Conservation (phyloP, 2,797 vertebrate species). For the Sebastes taczanowskii region DNA sequence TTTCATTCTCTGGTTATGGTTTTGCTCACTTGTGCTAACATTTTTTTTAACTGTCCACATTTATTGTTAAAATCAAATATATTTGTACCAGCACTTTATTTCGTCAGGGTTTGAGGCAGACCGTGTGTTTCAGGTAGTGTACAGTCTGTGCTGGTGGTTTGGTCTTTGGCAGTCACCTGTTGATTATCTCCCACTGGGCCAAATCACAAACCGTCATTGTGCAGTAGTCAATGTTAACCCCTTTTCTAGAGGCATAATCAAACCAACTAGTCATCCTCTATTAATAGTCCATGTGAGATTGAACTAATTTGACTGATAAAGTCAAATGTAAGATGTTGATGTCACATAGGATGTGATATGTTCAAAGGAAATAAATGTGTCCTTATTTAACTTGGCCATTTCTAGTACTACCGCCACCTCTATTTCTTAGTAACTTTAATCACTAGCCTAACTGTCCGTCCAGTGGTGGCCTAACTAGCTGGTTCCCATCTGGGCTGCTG, state of each 20-base stretch:
- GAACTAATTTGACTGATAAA: constrained; percentile 53
- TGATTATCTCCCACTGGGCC: constrained; percentile 65
- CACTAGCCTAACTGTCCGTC: constrained; percentile 70
- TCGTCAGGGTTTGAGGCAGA: constrained; percentile 74
- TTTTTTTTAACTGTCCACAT: constrained; percentile 65
- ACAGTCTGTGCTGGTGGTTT: constrained; percentile 67
- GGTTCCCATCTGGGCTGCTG: constrained; percentile 66
- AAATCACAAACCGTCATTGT: constrained; percentile 66
- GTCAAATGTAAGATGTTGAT: constrained; percentile 57
- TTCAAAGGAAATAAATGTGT: constrained; percentile 67
- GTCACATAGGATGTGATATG: constrained; percentile 65
- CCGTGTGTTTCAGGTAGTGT: constrained; percentile 69
- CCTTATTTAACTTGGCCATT: constrained; percentile 69
- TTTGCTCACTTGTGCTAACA: constrained; percentile 36
- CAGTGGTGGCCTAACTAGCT: constrained; percentile 64
- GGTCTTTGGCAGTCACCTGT: constrained; percentile 61
- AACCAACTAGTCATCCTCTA: constrained; percentile 58
- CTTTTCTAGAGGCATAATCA: constrained; percentile 50
- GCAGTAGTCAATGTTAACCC: constrained; percentile 52
- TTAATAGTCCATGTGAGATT: constrained; percentile 66
- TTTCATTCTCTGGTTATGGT: constrained; percentile 57
- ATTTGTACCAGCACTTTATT: constrained; percentile 87
- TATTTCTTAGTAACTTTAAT: constrained; percentile 80
- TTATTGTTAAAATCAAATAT: constrained; percentile 73
- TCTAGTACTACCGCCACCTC: constrained; percentile 67